Percentiles rank a stretch among this genome's conserved stretches.
Evolutionary conservation across 2,888 invertebrate species (phyloP).

Genomic region (Belgica antarctica): DNA sequence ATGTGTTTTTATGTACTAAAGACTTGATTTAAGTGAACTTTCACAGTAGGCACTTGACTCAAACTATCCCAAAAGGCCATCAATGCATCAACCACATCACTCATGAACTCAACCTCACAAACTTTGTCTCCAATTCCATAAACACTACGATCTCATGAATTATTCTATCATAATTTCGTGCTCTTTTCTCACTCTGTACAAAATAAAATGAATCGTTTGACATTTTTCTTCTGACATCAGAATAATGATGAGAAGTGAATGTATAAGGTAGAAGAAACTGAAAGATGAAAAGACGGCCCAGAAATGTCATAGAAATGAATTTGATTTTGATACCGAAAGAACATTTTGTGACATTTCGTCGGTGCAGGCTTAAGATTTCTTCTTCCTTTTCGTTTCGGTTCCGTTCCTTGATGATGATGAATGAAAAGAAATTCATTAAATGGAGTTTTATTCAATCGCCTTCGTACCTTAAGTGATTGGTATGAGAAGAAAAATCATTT

Average conservation of each 20-base stretch:
- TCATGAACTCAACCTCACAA: too few relatives aligned
- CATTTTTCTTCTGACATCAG: constrained; percentile 1
- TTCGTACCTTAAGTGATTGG: background rate
- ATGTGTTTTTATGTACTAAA: too few relatives aligned
- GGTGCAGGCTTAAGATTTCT: constrained; percentile 7
- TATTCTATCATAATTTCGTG: constrained; percentile 36
- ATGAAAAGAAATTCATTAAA: constrained; percentile 36
- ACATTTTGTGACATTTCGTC: background rate
- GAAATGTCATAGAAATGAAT: constrained; percentile 8
- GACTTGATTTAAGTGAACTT: too few relatives aligned
- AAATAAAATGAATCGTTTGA: constrained; percentile 11
- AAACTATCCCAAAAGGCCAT: too few relatives aligned
- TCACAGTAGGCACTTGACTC: too few relatives aligned
- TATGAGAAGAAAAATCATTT: background rate
- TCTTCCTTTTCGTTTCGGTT: background rate
- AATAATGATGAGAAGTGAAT: constrained; percentile 8
- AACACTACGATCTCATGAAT: constrained; percentile 34
- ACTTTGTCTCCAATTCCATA: too few relatives aligned
- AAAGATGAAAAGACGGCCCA: background rate
- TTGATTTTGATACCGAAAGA: constrained; percentile 13
- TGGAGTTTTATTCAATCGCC: constrained; percentile 33
- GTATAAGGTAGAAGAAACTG: background rate
- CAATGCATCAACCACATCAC: too few relatives aligned
- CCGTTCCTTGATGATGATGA: constrained; percentile 27
- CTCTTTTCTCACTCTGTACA: background rate